phyloP scores from a whole-genome alignment of 2,888 invertebrate genomes.

The Philereme transversata region DNA sequence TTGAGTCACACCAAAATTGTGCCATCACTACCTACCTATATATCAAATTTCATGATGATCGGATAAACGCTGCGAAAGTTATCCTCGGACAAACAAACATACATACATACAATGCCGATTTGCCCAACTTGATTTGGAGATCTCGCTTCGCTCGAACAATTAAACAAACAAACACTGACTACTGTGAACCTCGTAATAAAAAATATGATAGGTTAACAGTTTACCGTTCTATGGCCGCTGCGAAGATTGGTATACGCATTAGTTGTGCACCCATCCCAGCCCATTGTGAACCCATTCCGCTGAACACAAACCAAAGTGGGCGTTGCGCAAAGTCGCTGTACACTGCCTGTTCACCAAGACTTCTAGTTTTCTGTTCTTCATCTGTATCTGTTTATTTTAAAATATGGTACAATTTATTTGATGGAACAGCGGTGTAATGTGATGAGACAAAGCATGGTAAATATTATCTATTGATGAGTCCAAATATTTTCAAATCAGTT shows the following conservation, averaged over 20 bases:
- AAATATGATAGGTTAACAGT: neutral
- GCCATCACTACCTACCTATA: too few species aligned
- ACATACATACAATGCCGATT: too few species aligned
- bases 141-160: too few species aligned
- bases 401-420: neutral
- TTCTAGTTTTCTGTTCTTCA: constrained; percentile 49
- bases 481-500: too few species aligned
- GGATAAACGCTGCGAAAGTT: too few species aligned
- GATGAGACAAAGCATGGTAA: too few species aligned
- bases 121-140: too few species aligned
- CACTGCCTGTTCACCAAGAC: constrained; percentile 47
- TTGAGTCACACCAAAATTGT: too few species aligned
- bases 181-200: neutral
- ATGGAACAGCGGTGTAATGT: neutral
- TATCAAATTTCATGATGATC: too few species aligned
- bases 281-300: constrained; percentile 90
- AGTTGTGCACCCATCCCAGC: constrained; percentile 86
- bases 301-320: constrained; percentile 88
- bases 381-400: constrained; percentile 45
- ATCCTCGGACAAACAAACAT: too few species aligned
- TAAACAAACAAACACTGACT: too few species aligned
- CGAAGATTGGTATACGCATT: constrained; percentile 86
- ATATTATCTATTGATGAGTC: too few species aligned
- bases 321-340: constrained; percentile 60
- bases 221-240: constrained; percentile 75